These are phyloP conservation scores for Macrosoma leucophasiata DNA, from an alignment of 2,888 invertebrate species.

Conservation along the genomic window DNA sequence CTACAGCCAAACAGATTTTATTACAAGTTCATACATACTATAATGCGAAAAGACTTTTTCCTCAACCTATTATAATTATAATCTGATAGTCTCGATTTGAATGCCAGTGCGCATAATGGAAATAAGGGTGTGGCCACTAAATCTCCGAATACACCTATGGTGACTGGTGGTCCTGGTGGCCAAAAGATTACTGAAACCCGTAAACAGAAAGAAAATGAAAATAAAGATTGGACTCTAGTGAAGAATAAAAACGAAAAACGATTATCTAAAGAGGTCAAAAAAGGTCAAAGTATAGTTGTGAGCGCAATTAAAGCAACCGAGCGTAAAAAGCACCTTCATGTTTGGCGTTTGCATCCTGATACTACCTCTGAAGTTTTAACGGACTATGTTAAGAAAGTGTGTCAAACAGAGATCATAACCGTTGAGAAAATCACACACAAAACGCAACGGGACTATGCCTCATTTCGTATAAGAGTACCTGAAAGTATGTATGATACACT, in stretches of 20 bases:
- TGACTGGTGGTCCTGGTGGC: neutral
- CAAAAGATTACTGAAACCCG: neutral
- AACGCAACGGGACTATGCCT: slow-evolving; percentile 27
- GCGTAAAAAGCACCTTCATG: slow-evolving; percentile 14
- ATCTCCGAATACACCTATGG: neutral
- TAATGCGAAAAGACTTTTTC: too few relatives aligned
- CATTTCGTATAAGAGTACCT: slow-evolving; percentile 26
- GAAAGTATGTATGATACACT: slow-evolving; percentile 22
- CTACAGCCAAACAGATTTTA: too few relatives aligned
- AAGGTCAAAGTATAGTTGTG: slow-evolving; percentile 1
- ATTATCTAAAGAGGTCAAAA: neutral
- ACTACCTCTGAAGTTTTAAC: slow-evolving; percentile 9
- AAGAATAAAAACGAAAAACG: neutral
- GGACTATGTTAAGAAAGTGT: slow-evolving; percentile 6
- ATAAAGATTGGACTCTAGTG: neutral
- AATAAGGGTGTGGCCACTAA: neutral
- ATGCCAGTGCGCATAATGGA: neutral
- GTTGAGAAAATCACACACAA: slow-evolving; percentile 26
- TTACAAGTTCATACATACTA: too few relatives aligned
- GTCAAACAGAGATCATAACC: slow-evolving; percentile 8
- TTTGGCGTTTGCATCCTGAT: slow-evolving; percentile 13
- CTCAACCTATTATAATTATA: too few relatives aligned
- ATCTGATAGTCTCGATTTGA: too few relatives aligned
- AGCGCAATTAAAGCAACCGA: slow-evolving; percentile 6
- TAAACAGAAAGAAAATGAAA: neutral